Evolutionary conservation across 1,140 invertebrate genomes (phyloP).

Genomic region (Phortica variegata): DNA sequence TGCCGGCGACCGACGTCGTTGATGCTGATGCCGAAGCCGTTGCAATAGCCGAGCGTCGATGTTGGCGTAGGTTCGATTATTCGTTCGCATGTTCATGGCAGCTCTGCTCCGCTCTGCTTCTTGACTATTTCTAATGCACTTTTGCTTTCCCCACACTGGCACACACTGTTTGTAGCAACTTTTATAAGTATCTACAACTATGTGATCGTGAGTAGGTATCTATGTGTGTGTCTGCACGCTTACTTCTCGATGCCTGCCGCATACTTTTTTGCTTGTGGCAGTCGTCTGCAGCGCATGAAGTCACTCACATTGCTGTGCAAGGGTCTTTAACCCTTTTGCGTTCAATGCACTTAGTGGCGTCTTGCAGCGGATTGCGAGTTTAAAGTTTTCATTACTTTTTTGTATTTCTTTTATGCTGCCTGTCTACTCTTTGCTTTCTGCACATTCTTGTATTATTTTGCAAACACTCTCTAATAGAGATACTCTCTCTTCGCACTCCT

Average conservation of each 20-base stretch:
- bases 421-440: too few species aligned
- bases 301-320: conserved; percentile 22
- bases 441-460: conserved; percentile 36
- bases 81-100: conserved; percentile 28
- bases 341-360: conserved; percentile 40
- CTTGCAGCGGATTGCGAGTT: too few species aligned
- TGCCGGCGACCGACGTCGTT: not conserved
- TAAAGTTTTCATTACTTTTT: too few species aligned
- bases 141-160: conserved; percentile 46
- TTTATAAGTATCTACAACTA: conserved; percentile 23
- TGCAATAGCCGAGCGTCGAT: conserved; percentile 8
- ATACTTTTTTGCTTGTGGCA: not conserved
- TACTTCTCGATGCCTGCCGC: not conserved
- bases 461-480: not conserved
- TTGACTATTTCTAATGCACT: conserved; percentile 31
- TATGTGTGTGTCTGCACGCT: not conserved
- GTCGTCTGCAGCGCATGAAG: not conserved
- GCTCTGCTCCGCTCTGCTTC: conserved; percentile 3
- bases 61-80: conserved; percentile 48
- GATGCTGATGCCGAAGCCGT: not conserved
- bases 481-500: too few species aligned
- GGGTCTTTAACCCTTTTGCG: conserved; percentile 54
- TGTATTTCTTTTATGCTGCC: too few species aligned
- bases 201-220: not conserved
- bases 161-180: conserved; percentile 23